phyloP scores from a whole-genome alignment of 2,113 vertebrate species.

The Axis porcinus region DNA sequence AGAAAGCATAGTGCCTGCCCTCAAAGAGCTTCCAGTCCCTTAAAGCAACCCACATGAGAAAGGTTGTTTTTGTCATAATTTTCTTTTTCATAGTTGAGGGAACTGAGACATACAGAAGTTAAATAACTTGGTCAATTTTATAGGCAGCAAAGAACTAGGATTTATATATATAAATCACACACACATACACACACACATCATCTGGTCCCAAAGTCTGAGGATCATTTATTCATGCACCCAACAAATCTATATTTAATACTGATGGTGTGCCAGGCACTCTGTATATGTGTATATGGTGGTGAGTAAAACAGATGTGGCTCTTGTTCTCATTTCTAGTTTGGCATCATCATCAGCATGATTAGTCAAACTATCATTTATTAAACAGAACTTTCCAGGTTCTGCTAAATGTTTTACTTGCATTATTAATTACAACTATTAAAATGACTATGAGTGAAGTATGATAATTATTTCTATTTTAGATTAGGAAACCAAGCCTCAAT shows the following conservation, averaged over 20 bases:
- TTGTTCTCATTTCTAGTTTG: background rate
- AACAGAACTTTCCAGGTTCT: background rate
- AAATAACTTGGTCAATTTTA: background rate
- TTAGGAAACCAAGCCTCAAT: background rate
- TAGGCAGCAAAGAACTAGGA: background rate
- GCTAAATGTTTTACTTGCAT: background rate
- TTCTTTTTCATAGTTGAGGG: background rate
- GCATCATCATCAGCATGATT: background rate
- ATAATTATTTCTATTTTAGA: background rate
- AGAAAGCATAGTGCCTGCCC: background rate
- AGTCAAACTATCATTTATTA: background rate
- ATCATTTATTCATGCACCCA: background rate
- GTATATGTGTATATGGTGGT: background rate
- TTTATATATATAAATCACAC: background rate
- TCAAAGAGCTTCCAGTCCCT: background rate
- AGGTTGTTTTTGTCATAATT: background rate
- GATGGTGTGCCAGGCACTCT: background rate
- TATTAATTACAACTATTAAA: background rate
- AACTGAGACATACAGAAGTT: background rate
- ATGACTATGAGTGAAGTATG: background rate
- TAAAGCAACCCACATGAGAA: background rate
- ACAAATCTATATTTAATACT: background rate
- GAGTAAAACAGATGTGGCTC: background rate
- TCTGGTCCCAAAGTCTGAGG: background rate
- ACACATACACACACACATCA: too few species aligned